Percentiles rank a stretch among this genome's conserved stretches.
Conservation (phyloP, 2,113 vertebrate species). For the Rhinoderma darwinii region DNA sequence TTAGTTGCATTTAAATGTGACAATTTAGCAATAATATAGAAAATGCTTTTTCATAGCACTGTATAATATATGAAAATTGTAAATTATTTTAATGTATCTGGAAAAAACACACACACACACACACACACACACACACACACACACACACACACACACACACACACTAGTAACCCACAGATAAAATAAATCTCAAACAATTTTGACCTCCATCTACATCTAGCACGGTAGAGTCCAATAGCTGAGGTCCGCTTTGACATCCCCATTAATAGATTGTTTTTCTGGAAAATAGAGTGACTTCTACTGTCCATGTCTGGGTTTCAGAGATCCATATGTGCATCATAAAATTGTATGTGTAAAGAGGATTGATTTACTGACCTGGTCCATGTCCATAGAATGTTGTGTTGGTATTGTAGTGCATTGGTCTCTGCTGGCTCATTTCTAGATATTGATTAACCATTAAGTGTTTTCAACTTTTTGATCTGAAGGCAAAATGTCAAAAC, state of each 20-base stretch:
- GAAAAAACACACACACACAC: too few species aligned
- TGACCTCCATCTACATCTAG: too few species aligned
- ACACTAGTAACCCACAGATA: too few species aligned
- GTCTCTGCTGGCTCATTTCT: conserved; percentile 19
- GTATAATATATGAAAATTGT: too few species aligned
- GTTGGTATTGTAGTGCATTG: background rate
- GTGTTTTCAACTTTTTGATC: background rate
- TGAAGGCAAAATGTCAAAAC: background rate
- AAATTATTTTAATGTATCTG: too few species aligned
- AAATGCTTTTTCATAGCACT: too few species aligned
- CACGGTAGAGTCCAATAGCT: background rate
- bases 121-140: too few species aligned
- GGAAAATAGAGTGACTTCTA: background rate
- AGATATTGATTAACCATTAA: conserved; percentile 28
- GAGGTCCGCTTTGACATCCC: background rate
- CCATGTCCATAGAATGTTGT: background rate
- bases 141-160: too few species aligned
- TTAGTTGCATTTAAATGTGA: too few species aligned
- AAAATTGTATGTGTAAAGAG: background rate
- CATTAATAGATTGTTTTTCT: background rate
- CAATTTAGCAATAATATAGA: too few species aligned
- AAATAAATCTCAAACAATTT: too few species aligned
- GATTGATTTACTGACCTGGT: background rate
- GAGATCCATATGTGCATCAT: background rate
- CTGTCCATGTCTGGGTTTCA: too few species aligned